These are phyloP conservation scores for Origma solitaria DNA, from an alignment of 2,113 vertebrate genomes.

Conservation along the genomic window DNA sequence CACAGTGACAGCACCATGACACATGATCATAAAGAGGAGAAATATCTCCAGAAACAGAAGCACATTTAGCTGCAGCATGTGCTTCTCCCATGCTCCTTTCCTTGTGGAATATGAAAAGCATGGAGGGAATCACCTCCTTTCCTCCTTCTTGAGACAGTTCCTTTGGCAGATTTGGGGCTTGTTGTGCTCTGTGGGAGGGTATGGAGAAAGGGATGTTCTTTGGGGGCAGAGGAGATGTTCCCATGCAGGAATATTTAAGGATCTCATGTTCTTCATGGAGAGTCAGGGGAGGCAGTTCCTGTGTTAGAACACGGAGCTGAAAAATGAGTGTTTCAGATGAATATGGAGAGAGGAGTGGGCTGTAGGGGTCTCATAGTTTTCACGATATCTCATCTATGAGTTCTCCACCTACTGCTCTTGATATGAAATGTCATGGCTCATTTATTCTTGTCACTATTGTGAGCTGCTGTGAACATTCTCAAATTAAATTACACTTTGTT, in stretches of 20 bases:
- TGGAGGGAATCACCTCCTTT: background rate
- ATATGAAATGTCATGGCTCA: background rate
- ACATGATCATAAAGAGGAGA: background rate
- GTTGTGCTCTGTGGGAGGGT: background rate
- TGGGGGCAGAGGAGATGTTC: background rate
- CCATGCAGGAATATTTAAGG: background rate
- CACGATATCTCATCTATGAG: background rate
- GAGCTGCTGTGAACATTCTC: background rate
- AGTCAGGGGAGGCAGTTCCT: background rate
- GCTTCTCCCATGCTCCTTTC: background rate
- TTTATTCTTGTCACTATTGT: background rate
- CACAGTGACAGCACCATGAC: background rate
- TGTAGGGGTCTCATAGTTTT: background rate
- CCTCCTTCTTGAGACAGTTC: background rate
- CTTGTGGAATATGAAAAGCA: background rate
- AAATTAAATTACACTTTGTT: background rate
- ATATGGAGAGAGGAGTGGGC: background rate
- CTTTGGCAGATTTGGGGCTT: background rate
- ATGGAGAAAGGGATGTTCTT: background rate
- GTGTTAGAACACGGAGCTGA: background rate
- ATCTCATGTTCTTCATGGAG: background rate
- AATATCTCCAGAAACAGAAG: background rate
- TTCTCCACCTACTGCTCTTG: background rate
- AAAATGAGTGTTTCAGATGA: background rate
- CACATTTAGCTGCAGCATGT: background rate